phyloP scores from a whole-genome alignment of 2,113 vertebrate genomes.

The Sisor rabdophorus region DNA sequence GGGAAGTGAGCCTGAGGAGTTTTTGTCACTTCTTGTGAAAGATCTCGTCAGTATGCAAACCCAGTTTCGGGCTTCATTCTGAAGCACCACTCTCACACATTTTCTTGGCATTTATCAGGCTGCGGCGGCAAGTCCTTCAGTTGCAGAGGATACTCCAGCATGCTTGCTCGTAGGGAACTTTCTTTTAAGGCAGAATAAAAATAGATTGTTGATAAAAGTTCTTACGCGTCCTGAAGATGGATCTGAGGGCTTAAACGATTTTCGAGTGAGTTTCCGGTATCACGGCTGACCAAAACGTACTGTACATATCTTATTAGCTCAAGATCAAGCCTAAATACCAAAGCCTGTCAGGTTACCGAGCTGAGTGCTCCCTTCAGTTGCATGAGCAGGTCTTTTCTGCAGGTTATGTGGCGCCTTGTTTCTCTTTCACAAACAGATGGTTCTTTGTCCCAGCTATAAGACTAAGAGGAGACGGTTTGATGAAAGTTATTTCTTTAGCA shows the following conservation, averaged over 20 bases:
- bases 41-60: slow-evolving; percentile 73
- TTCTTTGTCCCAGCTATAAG: slow-evolving; percentile 60
- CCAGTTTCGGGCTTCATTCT: slow-evolving; percentile 66
- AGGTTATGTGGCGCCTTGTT: slow-evolving; percentile 57
- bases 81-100: slow-evolving; percentile 67
- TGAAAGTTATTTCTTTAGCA: slow-evolving; percentile 63
- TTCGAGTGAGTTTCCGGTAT: neutral
- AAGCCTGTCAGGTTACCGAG: slow-evolving; percentile 43
- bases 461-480: slow-evolving; percentile 52
- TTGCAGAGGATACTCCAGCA: slow-evolving; percentile 62
- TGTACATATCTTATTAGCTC: slow-evolving; percentile 1
- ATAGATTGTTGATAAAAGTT: neutral
- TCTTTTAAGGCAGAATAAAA: slow-evolving; percentile 13
- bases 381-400: slow-evolving; percentile 50
- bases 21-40: slow-evolving; percentile 71
- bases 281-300: neutral
- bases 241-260: neutral
- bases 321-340: slow-evolving; percentile 40
- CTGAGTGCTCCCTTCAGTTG: slow-evolving; percentile 27
- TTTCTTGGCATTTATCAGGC: slow-evolving; percentile 65
- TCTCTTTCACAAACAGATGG: slow-evolving; percentile 61
- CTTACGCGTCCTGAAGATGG: neutral
- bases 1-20: slow-evolving; percentile 62
- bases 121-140: slow-evolving; percentile 63
- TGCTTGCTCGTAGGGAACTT: slow-evolving; percentile 67